These are phyloP conservation scores for Agrochola lychnidis DNA, from an alignment of 2,888 invertebrate genomes.

Conservation along the genomic window DNA sequence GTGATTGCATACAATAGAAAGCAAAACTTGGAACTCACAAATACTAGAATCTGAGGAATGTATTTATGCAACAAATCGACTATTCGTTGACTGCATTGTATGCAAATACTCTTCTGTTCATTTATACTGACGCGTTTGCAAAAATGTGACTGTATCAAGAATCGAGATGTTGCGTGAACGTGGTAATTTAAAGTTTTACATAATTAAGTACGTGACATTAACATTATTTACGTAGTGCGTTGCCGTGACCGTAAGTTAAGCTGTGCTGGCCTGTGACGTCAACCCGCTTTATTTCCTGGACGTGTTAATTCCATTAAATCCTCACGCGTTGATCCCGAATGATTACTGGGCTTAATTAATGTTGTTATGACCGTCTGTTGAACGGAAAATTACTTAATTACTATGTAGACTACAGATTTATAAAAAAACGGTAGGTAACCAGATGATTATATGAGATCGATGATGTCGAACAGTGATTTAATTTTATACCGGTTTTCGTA, in stretches of 20 bases:
- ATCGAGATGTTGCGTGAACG: slow-evolving; percentile 64
- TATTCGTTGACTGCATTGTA: slow-evolving; percentile 56
- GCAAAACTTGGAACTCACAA: slow-evolving; percentile 4
- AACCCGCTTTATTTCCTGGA: slow-evolving; percentile 64
- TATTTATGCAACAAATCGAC: slow-evolving; percentile 66
- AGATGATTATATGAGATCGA: slow-evolving; percentile 29
- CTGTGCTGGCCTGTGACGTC: slow-evolving; percentile 58
- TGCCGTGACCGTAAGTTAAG: slow-evolving; percentile 64
- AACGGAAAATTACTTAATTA: slow-evolving; percentile 40
- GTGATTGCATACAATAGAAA: slow-evolving; percentile 15
- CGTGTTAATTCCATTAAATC: slow-evolving; percentile 69
- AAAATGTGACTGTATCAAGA: slow-evolving; percentile 70
- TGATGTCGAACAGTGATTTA: slow-evolving; percentile 34
- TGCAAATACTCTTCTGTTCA: slow-evolving; percentile 60
- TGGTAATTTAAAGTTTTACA: slow-evolving; percentile 69
- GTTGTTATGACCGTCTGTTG: slow-evolving; percentile 27
- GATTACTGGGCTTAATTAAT: slow-evolving; percentile 58
- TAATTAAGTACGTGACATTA: slow-evolving; percentile 72
- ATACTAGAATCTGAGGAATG: slow-evolving; percentile 68
- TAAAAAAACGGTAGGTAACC: slow-evolving; percentile 4
- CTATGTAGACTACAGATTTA: background rate
- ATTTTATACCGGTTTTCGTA: slow-evolving; percentile 51
- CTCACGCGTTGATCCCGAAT: slow-evolving; percentile 59
- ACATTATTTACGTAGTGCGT: slow-evolving; percentile 68
- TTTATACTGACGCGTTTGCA: slow-evolving; percentile 65